phyloP scores from a whole-genome alignment of 2,797 vertebrate species.

The Hybognathus amarus region DNA sequence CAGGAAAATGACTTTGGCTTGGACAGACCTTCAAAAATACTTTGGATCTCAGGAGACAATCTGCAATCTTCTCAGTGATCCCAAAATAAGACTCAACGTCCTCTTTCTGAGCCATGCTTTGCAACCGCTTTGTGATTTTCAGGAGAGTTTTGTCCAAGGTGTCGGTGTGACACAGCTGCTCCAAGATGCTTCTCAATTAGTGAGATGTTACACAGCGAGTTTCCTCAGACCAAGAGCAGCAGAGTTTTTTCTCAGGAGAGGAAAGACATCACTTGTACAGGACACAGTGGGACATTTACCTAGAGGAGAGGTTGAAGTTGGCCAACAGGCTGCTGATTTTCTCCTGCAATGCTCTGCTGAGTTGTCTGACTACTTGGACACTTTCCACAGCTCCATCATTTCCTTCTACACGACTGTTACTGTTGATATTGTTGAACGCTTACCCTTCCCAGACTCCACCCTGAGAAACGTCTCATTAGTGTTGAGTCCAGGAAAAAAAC shows the following conservation, averaged over 20 bases:
- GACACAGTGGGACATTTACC: constrained; percentile 57
- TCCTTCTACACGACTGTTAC: constrained; percentile 69
- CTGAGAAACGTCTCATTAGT: constrained; percentile 63
- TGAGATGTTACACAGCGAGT: constrained; percentile 60
- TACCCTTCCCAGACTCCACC: constrained; percentile 59
- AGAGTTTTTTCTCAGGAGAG: constrained; percentile 45
- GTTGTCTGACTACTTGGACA: constrained; percentile 42
- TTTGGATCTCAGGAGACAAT: constrained; percentile 61
- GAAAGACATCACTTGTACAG: constrained; percentile 33
- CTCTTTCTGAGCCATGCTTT: constrained; percentile 71
- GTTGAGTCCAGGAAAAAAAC: constrained; percentile 60
- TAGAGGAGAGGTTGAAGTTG: constrained; percentile 53
- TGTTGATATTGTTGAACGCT: constrained; percentile 55
- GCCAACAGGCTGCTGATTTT: constrained; percentile 57
- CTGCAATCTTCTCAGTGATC: constrained; percentile 56
- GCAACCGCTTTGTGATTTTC: constrained; percentile 68
- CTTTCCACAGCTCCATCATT: constrained; percentile 57
- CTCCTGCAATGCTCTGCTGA: constrained; percentile 46
- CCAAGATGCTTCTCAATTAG: constrained; percentile 55
- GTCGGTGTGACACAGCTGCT: constrained; percentile 56
- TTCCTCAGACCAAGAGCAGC: constrained; percentile 51
- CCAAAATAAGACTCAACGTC: constrained; percentile 61
- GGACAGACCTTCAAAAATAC: constrained; percentile 67
- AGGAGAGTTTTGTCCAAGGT: constrained; percentile 55
- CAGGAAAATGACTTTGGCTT: constrained; percentile 63